Percentiles rank a stretch among this genome's conserved stretches.
These are phyloP conservation scores for Dallia pectoralis DNA, from an alignment of 2,797 vertebrate genomes.

Conservation along the genomic window DNA sequence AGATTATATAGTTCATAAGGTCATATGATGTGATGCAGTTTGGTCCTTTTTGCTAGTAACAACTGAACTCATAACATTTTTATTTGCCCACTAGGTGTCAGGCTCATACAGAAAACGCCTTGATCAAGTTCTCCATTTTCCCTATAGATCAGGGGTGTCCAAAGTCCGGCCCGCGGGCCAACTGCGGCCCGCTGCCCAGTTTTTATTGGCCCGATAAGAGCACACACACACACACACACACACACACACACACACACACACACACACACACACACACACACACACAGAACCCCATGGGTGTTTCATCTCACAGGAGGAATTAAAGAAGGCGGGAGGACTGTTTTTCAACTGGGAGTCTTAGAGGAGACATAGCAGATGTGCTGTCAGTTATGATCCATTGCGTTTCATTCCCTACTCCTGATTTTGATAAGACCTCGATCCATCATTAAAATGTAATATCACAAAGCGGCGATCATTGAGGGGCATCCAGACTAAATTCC, in stretches of 20 bases:
- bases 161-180: no score
- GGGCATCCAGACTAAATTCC: neutral
- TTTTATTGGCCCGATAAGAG: no score
- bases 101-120: conserved; percentile 3
- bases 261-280: neutral
- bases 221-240: neutral
- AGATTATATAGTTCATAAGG: neutral
- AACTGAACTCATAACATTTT: neutral
- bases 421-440: neutral
- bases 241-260: neutral
- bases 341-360: neutral
- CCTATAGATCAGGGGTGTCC: neutral
- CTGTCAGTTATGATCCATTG: conserved; percentile 13
- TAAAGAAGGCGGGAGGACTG: neutral
- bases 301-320: conserved; percentile 2
- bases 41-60: no score
- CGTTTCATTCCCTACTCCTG: neutral
- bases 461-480: neutral
- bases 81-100: conserved; percentile 38
- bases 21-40: no score
- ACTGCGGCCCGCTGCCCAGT: no score
- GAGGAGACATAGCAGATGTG: conserved; percentile 18
- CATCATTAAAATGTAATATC: conserved; percentile 3
- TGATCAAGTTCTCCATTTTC: neutral
- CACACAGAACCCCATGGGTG: neutral